Base-by-base conservation (phyloP, 1,140 invertebrate genomes). In the Trachymyrmex cornetzi region DNA sequence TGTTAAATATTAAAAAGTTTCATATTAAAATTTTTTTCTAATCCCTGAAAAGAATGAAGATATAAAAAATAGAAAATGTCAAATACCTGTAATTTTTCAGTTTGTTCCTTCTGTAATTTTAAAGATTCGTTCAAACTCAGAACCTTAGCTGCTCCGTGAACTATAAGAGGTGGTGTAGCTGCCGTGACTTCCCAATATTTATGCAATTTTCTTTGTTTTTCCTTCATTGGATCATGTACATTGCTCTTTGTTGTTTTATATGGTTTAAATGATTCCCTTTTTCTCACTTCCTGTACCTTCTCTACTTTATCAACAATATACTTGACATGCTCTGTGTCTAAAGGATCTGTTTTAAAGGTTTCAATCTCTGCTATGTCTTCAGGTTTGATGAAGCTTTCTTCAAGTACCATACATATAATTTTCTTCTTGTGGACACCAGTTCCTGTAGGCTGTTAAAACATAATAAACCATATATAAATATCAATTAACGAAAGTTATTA, bases 141-240 rank as follows among this genome's bases (percentile, higher is more conserved):
- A 48, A 95, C 81, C 94, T 97, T 96, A 6, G 94, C 94, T 79
- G 96, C 95, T 80, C 95, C 96, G 90, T 96, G 95, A 71, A 96
- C 88, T 82, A 93, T 94, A 12, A 87, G 77, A 27, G 95, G 95
- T 61, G 95, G 97, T n/a, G 97, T 97, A 19, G 97, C 97, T 55
- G 97, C 96, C 3, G 97, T 97, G 4, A 96, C 93, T 94, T 97
- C 97, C 97, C 97, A 97, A 91, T 96, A 89, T 93, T 96, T 96
- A 69, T 95, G 87, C 66, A 95, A 96, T 84, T 96, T 97, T 74
- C 96, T 95, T 7, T 93, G 69, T 75, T 96, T 96, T 92, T 97
- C 96, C 90, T 97, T 97, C 84, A 94, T 94, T 38, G 96, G 96
- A 93, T 96, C 96, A 85, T 97, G 96, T 3, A 96, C 96, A 94